phyloP scores from a whole-genome alignment of 2,888 invertebrate genomes.

The Drosophila maculinotata region DNA sequence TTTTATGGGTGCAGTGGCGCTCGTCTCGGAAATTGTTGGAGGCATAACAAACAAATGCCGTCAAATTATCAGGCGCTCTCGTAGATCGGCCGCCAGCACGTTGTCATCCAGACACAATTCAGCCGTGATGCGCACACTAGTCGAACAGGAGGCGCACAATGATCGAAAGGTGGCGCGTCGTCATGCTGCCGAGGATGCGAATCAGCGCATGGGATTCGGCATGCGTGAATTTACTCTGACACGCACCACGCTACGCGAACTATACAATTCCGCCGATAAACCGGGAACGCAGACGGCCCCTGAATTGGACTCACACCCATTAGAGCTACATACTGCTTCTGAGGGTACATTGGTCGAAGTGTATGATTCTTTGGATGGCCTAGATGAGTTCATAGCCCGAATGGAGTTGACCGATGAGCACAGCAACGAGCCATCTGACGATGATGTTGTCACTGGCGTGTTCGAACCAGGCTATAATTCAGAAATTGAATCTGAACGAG shows the following conservation, averaged over 20 bases:
- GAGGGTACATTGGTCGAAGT: neutral
- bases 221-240: conserved; percentile 82
- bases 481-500: neutral
- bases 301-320: neutral
- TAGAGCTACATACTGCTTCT: neutral
- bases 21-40: conserved; percentile 90
- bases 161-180: conserved; percentile 58
- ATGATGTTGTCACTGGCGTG: conserved; percentile 21
- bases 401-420: conserved; percentile 21
- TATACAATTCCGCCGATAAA: conserved; percentile 63
- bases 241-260: conserved; percentile 79
- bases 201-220: conserved; percentile 75
- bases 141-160: conserved; percentile 60
- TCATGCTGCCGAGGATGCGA: conserved; percentile 56
- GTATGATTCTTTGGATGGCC: conserved; percentile 34
- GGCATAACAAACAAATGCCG: conserved; percentile 88
- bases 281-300: neutral
- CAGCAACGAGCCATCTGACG: neutral
- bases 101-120: conserved; percentile 78
- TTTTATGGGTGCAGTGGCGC: conserved; percentile 87
- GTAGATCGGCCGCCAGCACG: conserved; percentile 69
- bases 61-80: conserved; percentile 80
- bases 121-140: conserved; percentile 38
- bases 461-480: conserved; percentile 41
- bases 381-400: conserved; percentile 65